Evolutionary conservation across 2,888 invertebrate genomes (phyloP).

Genomic region (Sycophila texana): DNA sequence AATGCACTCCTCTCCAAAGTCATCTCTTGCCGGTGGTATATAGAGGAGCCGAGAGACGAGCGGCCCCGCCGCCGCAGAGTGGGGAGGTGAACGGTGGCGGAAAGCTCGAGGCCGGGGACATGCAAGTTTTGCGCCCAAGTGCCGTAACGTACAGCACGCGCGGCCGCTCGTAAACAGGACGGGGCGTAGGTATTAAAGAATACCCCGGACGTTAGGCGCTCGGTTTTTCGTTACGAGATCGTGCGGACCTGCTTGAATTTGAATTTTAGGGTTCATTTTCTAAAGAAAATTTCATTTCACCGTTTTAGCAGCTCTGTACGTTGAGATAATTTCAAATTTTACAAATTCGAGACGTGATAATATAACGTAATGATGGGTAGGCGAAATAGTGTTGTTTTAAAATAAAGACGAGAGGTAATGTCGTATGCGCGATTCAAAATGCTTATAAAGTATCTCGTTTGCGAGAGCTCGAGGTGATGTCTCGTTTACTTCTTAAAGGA

Average conservation of each 20-base stretch:
- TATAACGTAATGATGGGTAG: no score
- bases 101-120: conserved; percentile 32
- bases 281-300: no score
- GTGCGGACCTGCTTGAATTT: conserved; percentile 28
- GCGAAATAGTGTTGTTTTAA: no score
- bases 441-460: no score
- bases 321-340: no score
- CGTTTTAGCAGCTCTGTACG: no score
- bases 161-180: conserved; percentile 38
- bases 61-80: neutral
- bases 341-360: no score
- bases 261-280: conserved; percentile 25
- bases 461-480: no score
- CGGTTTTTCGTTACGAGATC: conserved; percentile 34
- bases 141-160: conserved; percentile 48
- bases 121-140: conserved; percentile 47
- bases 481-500: no score
- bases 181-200: conserved; percentile 45
- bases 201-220: conserved; percentile 32
- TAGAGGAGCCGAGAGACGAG: no score
- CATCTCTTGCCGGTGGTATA: neutral
- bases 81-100: conserved; percentile 7
- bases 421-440: no score
- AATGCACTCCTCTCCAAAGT: conserved; percentile 2
- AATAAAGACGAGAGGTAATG: no score